A percentile compares a stretch with the other conserved stretches of the same genome.
These are phyloP conservation scores for Heloderma charlesbogerti DNA, from an alignment of 2,113 vertebrate species.

Conservation along the genomic window DNA sequence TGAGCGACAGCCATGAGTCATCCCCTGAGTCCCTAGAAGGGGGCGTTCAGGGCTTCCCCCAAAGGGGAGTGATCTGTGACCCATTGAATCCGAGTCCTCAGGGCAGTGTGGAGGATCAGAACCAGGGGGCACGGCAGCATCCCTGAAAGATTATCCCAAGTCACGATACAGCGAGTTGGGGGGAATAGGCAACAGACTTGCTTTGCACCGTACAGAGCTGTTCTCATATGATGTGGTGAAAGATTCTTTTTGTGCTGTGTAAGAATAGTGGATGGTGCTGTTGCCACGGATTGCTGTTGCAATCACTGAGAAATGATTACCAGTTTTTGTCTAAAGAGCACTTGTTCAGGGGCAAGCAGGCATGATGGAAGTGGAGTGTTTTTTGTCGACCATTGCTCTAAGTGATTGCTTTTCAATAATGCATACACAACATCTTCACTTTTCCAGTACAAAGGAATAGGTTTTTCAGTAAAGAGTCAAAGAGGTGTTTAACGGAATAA, in stretches of 20 bases:
- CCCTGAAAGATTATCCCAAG: not conserved
- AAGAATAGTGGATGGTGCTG: too few species aligned
- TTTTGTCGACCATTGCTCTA: not conserved
- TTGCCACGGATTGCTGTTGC: not conserved
- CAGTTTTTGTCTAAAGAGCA: not conserved
- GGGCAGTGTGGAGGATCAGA: too few species aligned
- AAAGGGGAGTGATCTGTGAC: too few species aligned
- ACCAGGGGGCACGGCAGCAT: too few species aligned
- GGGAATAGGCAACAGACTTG: too few species aligned
- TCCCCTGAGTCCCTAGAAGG: too few species aligned
- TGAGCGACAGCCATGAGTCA: too few species aligned
- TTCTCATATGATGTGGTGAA: not conserved
- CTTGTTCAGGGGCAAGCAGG: not conserved
- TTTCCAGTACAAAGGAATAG: not conserved
- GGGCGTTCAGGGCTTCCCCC: too few species aligned
- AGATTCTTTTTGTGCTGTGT: not conserved
- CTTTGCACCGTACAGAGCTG: not conserved
- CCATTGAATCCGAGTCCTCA: too few species aligned
- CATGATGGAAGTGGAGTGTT: not conserved
- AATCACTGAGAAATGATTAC: not conserved
- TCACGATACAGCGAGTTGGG: too few species aligned
- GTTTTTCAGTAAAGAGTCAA: not conserved
- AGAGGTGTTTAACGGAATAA: not conserved
- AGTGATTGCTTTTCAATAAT: not conserved
- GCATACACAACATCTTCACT: fast-evolving